These are phyloP conservation scores for Montipora sp. DNA, from an alignment of 64 coral and sea anemone species.

Conservation along the genomic window DNA sequence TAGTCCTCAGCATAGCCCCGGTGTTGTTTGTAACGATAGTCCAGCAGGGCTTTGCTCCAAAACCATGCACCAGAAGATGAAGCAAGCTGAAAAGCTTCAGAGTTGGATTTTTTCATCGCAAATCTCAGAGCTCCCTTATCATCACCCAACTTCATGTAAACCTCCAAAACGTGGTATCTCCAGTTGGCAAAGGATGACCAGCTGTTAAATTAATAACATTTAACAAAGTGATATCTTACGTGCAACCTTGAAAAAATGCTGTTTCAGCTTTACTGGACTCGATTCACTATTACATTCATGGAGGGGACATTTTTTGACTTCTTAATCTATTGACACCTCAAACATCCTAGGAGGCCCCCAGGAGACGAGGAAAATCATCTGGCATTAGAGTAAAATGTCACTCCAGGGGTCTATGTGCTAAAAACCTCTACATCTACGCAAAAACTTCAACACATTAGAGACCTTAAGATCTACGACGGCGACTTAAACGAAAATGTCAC, in stretches of 20 bases:
- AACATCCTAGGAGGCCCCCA: no score
- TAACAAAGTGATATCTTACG: background rate
- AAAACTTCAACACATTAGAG: no score
- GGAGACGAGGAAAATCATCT: no score
- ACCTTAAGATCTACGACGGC: no score
- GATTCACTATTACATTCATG: no score
- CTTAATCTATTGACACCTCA: no score
- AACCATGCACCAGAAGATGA: slow-evolving; percentile 78
- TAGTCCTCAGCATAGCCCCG: slow-evolving; percentile 81
- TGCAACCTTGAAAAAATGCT: background rate
- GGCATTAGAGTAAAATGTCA: no score
- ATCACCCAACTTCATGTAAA: slow-evolving; percentile 88
- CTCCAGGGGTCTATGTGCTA: no score
- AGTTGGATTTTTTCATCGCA: slow-evolving; percentile 79
- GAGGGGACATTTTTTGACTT: no score
- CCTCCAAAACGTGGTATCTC: slow-evolving; percentile 90
- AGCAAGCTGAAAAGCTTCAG: slow-evolving; percentile 71
- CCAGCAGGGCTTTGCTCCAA: slow-evolving; percentile 78
- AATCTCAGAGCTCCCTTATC: slow-evolving; percentile 78
- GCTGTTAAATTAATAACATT: slow-evolving; percentile 34
- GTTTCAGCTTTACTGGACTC: no score
- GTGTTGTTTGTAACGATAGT: slow-evolving; percentile 70
- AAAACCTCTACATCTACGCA: no score
- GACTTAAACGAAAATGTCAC: no score
- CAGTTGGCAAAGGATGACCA: slow-evolving; percentile 97